Evolutionary conservation across 2,888 invertebrate genomes (phyloP).

Genomic region (Clanis bilineata): DNA sequence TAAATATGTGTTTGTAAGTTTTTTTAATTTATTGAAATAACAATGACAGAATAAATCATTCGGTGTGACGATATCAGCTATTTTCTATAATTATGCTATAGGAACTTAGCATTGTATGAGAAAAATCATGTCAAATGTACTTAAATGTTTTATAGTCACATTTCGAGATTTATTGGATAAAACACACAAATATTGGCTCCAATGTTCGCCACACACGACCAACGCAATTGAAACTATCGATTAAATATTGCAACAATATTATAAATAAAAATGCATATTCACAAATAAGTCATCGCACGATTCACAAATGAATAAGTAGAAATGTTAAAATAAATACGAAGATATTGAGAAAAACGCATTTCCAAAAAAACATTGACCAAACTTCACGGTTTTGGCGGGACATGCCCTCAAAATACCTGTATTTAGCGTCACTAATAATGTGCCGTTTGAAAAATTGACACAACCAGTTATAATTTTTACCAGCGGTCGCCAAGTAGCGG

Average conservation of each 20-base stretch:
- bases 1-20: constrained; percentile 6
- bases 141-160: background rate
- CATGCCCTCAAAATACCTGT: background rate
- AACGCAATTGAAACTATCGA: constrained; percentile 9
- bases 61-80: constrained; percentile 2
- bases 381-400: background rate
- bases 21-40: constrained; percentile 15
- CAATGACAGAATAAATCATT: constrained; percentile 12
- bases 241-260: constrained; percentile 7
- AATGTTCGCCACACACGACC: constrained; percentile 9
- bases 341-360: background rate
- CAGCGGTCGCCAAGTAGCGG: too few relatives aligned
- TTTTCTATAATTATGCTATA: background rate
- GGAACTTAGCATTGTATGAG: background rate
- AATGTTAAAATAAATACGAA: constrained; percentile 9
- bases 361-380: background rate
- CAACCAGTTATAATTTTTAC: too few relatives aligned
- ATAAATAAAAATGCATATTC: constrained; percentile 9
- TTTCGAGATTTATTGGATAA: background rate
- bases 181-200: background rate
- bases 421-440: too few relatives aligned
- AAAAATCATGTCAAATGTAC: background rate
- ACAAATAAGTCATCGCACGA: background rate
- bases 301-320: constrained; percentile 5
- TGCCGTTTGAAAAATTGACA: too few relatives aligned